Percentiles rank a stretch among this genome's conserved stretches.
Evolutionary conservation across 2,888 invertebrate genomes (phyloP).

Genomic region (Operophtera brumata): DNA sequence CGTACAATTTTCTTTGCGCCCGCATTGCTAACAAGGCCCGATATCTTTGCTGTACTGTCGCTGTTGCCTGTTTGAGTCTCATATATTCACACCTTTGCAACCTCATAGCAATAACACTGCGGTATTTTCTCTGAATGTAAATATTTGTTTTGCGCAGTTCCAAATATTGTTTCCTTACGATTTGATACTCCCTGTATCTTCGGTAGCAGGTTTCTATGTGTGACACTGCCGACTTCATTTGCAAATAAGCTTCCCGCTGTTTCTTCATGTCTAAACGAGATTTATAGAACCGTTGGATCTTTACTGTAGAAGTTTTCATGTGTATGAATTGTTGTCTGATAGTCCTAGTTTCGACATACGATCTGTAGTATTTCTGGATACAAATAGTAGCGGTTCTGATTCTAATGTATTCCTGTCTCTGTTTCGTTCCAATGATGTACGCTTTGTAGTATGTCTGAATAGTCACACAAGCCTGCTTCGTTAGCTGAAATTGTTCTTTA

Average conservation of each 20-base stretch:
- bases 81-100: constrained; percentile 53
- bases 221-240: constrained; percentile 40
- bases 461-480: constrained; percentile 56
- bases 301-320: constrained; percentile 45
- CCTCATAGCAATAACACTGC: constrained; percentile 56
- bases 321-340: constrained; percentile 48
- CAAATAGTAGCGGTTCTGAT: constrained; percentile 56
- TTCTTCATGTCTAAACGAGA: constrained; percentile 48
- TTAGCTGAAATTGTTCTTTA: constrained; percentile 46
- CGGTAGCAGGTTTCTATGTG: constrained; percentile 40
- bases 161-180: constrained; percentile 53
- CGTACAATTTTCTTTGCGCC: constrained; percentile 47
- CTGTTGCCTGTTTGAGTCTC: constrained; percentile 44
- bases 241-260: constrained; percentile 46
- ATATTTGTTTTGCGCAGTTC: constrained; percentile 56
- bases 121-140: constrained; percentile 66
- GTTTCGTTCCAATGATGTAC: constrained; percentile 49
- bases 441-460: constrained; percentile 72
- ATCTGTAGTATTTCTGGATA: constrained; percentile 61
- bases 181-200: constrained; percentile 45
- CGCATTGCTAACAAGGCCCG: constrained; percentile 56
- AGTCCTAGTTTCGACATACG: constrained; percentile 53
- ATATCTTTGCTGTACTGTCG: constrained; percentile 63
- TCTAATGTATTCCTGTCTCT: constrained; percentile 56
- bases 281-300: constrained; percentile 54